Evolutionary conservation across 2,888 invertebrate species (phyloP), one percentile per base, ranked within the genome.

Genomic region (Lochmaea capreae): DNA sequence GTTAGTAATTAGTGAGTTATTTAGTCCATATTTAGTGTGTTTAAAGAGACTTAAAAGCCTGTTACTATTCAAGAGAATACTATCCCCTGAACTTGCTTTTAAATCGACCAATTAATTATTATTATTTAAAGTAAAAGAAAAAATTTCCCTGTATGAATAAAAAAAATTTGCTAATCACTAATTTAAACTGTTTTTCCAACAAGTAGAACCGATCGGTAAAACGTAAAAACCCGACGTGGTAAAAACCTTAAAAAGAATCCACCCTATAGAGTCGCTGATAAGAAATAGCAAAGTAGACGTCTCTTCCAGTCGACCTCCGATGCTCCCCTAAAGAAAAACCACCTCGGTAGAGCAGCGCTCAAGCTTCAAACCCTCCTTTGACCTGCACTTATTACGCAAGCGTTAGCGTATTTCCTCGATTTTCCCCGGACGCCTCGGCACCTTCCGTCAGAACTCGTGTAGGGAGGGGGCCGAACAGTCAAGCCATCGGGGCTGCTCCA

Each of bases 401-500:
- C 43, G 33, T 14, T 33, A 16, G 18, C 8, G n/a, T 14, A 49
- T 58, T 71, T 74, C 59, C 66, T 61, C 69, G 69, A 69, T 72
- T 75, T 76, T 74, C 74, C 46, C 78, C 71, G 57, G 71, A 75
- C 78, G 76, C 72, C 71, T 71, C 72, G 75, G 66, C 52, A 62
- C 73, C 76, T 61, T 73, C 67, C 78, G 77, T 18, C 73, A 71
- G 73, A 74, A 65, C 69, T 78, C 77, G 75, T 71, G 73, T 76
- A 81, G 85, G 84, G 84, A 84, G 84, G 86, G 85, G 85, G 84
- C 84, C 81, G 82, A 80, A 49, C 77, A 80, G 80, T 78, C 80
- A 78, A 84, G 81, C 82, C 83, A 83, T 80, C 83, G 83, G 83
- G 82, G 83, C 80, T 81, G 84, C 83, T 84, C 84, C 83, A 85